These are phyloP conservation scores for Mimas tiliae DNA, from an alignment of 2,888 invertebrate species.

Conservation along the genomic window DNA sequence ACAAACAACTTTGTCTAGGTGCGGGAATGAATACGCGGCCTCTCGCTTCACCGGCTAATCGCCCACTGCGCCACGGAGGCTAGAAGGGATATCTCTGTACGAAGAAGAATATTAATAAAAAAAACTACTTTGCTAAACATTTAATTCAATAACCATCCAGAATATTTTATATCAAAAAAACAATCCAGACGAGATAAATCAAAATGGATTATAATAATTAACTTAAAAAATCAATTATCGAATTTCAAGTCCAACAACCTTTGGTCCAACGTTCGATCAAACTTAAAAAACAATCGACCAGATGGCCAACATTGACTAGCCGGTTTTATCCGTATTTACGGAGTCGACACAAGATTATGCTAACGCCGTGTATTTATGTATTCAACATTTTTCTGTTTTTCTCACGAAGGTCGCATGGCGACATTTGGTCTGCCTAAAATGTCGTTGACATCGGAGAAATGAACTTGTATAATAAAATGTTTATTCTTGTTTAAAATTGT, in stretches of 20 bases:
- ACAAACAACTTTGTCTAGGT: too few species aligned
- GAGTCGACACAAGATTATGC: conserved; percentile 72
- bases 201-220: background rate
- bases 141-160: background rate
- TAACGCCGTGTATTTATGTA: conserved; percentile 57
- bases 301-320: conserved; percentile 2
- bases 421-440: conserved; percentile 67
- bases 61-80: too few species aligned
- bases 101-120: background rate
- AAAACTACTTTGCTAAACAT: background rate
- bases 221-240: background rate
- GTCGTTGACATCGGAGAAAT: conserved; percentile 63
- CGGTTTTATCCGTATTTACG: conserved; percentile 53
- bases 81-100: too few species aligned
- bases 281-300: conserved; percentile 4
- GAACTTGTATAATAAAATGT: conserved; percentile 14
- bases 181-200: background rate
- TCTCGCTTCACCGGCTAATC: too few species aligned
- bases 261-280: conserved; percentile 8
- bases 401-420: conserved; percentile 73
- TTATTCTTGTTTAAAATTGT: background rate
- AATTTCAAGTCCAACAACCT: conserved; percentile 21
- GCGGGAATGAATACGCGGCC: too few species aligned
- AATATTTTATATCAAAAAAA: background rate
- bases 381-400: conserved; percentile 66